A percentile compares a stretch with the other conserved stretches of the same genome.
These are phyloP conservation scores for Ditylenchus dipsaci DNA, from an alignment of 1,140 invertebrate genomes.

Conservation along the genomic window DNA sequence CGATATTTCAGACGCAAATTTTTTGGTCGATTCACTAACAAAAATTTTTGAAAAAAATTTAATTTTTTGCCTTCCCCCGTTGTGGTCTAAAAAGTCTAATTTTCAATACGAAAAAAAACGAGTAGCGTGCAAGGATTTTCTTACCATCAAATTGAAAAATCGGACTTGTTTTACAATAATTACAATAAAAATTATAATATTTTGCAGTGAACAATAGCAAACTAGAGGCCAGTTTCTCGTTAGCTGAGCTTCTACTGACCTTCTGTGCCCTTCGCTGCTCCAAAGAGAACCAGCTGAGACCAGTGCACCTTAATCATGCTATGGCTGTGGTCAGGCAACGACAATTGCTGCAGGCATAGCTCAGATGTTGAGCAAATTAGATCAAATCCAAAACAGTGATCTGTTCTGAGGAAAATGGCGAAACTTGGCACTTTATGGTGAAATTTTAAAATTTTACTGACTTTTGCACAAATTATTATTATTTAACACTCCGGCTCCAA, in stretches of 20 bases:
- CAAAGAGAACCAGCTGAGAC: neutral
- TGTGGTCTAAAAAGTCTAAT: too few relatives aligned
- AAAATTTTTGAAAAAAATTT: too few relatives aligned
- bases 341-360: conserved; percentile 25
- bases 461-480: too few relatives aligned
- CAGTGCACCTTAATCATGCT: neutral
- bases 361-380: neutral
- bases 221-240: conserved; percentile 3
- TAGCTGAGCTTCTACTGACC: conserved; percentile 18
- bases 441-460: neutral
- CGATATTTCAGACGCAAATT: too few relatives aligned
- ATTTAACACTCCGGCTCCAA: too few relatives aligned
- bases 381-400: neutral
- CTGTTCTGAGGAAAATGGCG: neutral
- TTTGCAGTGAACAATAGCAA: conserved; percentile 6
- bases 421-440: neutral
- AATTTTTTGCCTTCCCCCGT: too few relatives aligned
- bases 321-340: conserved; percentile 25
- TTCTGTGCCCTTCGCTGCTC: conserved; percentile 1
- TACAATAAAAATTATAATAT: too few relatives aligned
- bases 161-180: too few relatives aligned
- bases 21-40: too few relatives aligned
- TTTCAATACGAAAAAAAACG: too few relatives aligned
- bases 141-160: too few relatives aligned
- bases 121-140: too few relatives aligned